These are phyloP conservation scores for Chymomyza fuscimana DNA, from an alignment of 2,888 invertebrate species.

Conservation along the genomic window DNA sequence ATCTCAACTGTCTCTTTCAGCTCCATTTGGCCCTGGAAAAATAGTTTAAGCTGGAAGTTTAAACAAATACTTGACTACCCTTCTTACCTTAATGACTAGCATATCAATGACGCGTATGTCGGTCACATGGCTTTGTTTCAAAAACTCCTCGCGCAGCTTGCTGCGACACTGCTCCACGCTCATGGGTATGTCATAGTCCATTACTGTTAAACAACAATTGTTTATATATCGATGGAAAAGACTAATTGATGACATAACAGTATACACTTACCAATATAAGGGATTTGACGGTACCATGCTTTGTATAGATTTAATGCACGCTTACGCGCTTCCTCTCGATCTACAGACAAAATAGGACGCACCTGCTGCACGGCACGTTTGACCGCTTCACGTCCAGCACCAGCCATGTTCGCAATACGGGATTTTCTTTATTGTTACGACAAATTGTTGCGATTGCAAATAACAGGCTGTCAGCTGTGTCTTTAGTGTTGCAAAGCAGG, in stretches of 20 bases:
- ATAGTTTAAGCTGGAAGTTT: neutral
- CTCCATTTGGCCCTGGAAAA: conserved; percentile 93
- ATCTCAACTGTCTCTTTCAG: conserved; percentile 90
- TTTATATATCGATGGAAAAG: neutral
- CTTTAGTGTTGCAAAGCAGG: conserved; percentile 20
- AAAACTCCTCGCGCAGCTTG: conserved; percentile 89
- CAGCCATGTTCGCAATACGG: conserved; percentile 62
- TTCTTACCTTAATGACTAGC: conserved; percentile 92
- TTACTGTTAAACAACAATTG: conserved; percentile 82
- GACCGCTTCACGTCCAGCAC: conserved; percentile 80
- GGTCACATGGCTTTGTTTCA: conserved; percentile 87
- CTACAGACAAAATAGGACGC: conserved; percentile 91
- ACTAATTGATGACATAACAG: conserved; percentile 53
- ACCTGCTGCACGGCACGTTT: conserved; percentile 84
- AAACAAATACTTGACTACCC: conserved; percentile 12
- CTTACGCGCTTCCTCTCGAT: conserved; percentile 87
- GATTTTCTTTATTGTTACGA: conserved; percentile 23
- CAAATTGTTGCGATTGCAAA: conserved; percentile 40
- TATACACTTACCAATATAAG: conserved; percentile 87
- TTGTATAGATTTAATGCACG: conserved; percentile 94
- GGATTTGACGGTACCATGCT: conserved; percentile 96
- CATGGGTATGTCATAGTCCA: conserved; percentile 91
- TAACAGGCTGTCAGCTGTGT: conserved; percentile 22
- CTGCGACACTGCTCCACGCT: conserved; percentile 84
- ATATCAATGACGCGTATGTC: conserved; percentile 95